Conservation (phyloP, 1,140 invertebrate species). For the Thalassaphorura encarpata region DNA sequence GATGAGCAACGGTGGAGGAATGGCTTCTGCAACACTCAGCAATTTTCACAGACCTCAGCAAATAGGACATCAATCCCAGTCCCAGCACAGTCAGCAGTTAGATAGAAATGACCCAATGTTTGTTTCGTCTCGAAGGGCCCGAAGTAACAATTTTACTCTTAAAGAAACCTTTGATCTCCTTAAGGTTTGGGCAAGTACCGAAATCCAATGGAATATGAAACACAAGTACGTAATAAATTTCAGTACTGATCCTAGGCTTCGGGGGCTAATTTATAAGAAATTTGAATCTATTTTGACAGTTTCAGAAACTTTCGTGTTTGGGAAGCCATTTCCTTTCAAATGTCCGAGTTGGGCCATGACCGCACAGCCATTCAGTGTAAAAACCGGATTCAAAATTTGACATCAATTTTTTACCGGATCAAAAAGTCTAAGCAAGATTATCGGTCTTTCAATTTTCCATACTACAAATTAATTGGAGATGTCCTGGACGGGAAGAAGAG, state of each 20-base stretch:
- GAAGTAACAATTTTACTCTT: constrained; percentile 31
- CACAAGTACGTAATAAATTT: too few relatives aligned
- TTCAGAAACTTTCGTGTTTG: constrained; percentile 31
- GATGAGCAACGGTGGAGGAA: constrained; percentile 23
- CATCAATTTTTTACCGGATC: constrained; percentile 32
- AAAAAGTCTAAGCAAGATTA: constrained; percentile 33
- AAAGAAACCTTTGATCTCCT: constrained; percentile 31
- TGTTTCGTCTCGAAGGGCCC: constrained; percentile 25
- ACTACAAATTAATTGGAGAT: constrained; percentile 31
- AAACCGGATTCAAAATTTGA: constrained; percentile 32
- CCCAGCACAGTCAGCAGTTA: constrained; percentile 11
- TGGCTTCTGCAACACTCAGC: neutral
- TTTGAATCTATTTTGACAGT: too few relatives aligned
- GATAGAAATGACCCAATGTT: constrained; percentile 27
- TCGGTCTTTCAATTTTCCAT: constrained; percentile 30
- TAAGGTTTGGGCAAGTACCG: constrained; percentile 32
- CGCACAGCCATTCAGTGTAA: constrained; percentile 32
- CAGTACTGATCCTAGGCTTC: neutral
- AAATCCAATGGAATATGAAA: constrained; percentile 32
- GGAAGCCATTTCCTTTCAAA: constrained; percentile 31
- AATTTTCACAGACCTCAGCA: neutral
- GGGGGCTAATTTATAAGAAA: neutral
- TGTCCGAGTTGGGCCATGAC: constrained; percentile 30
- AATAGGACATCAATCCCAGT: neutral
- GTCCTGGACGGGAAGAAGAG: constrained; percentile 32